Percentiles rank a stretch among this genome's conserved stretches.
These are phyloP conservation scores for Xiphophorus maculatus DNA, from an alignment of 2,113 vertebrate genomes.

Conservation along the genomic window DNA sequence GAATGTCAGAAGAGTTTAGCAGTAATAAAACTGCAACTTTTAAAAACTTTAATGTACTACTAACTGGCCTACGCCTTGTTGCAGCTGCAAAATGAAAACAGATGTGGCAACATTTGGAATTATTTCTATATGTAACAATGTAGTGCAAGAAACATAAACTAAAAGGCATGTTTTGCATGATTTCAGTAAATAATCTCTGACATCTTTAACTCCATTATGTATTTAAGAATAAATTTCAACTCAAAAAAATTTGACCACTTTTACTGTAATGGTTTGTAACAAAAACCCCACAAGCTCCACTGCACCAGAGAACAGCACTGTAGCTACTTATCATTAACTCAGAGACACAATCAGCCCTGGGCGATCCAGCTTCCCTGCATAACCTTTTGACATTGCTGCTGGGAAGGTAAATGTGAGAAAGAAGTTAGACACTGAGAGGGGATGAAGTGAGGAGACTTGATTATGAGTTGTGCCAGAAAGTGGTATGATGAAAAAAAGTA, in stretches of 20 bases:
- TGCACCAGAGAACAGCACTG: slow-evolving; percentile 63
- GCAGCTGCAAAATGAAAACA: background rate
- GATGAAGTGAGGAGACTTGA: slow-evolving; percentile 38
- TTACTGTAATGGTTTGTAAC: slow-evolving; percentile 25
- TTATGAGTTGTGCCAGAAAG: slow-evolving; percentile 45
- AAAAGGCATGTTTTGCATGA: background rate
- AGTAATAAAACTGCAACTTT: background rate
- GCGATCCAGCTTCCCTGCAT: slow-evolving; percentile 67
- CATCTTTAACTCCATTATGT: background rate
- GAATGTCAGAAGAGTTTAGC: background rate
- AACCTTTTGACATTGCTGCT: slow-evolving; percentile 78
- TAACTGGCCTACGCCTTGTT: background rate
- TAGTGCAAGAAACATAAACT: slow-evolving; percentile 5
- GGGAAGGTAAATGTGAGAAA: slow-evolving; percentile 72
- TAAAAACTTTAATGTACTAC: background rate
- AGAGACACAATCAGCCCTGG: slow-evolving; percentile 74
- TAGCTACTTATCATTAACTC: slow-evolving; percentile 79
- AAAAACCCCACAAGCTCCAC: slow-evolving; percentile 39
- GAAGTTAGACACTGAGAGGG: slow-evolving; percentile 49
- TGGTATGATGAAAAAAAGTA: slow-evolving; percentile 31
- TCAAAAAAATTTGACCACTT: slow-evolving; percentile 17
- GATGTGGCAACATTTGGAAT: slow-evolving; percentile 8
- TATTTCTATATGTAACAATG: slow-evolving; percentile 6
- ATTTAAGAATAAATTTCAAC: slow-evolving; percentile 25
- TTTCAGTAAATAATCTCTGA: background rate